Evolutionary conservation across 2,888 invertebrate genomes (phyloP), one percentile per base, ranked within the genome.

Genomic region (Acanthopleura granulata): DNA sequence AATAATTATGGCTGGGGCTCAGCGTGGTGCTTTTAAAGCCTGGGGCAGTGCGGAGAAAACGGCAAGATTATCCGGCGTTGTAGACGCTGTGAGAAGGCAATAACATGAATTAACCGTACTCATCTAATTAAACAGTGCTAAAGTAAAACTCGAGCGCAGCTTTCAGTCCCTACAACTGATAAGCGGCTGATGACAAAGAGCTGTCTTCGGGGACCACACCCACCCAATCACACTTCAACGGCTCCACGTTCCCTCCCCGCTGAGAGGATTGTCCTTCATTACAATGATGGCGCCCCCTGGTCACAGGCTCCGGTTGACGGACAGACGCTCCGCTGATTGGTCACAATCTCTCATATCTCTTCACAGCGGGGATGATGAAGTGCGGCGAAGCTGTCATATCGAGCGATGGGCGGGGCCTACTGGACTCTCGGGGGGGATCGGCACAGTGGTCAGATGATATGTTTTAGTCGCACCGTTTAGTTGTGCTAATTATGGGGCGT

Each of bases 91-190:
- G 66, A 66, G 66, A 66, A 27, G 29, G 29, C 29, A 66, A 27
- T 66, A 27, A 66, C 22, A 15, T 27, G 66, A 27, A 66, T 66
- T 27, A 66, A 66, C 66, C 66, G 66, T 27, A 25, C 29, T 66
- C 66, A 66, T 66, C 66, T 66, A 66, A 66, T 66, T 66, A 66
- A 66, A 66, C 66, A 66, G 66, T 66, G 66, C 22, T 18, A 27
- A 22, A 66, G 66, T 66, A 66, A 27, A 27, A 66, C 29, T 27
- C 66, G 22, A 27, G 15, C 29, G 25, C 22, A 27, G 66, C 16
- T 12, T 66, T 66, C 22, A 66, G 18, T 25, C 4, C 22, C 16
- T 15, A 66, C 66, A 66, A 66, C 29, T 66, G 66, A 66, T 66
- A 66, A 66, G 22, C 66, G 29, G 29, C 27, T 25, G 16, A 27